Evolutionary conservation across 2,113 vertebrate species (phyloP), one percentile per base, ranked within the genome.

Genomic region (Podarcis raffonei): DNA sequence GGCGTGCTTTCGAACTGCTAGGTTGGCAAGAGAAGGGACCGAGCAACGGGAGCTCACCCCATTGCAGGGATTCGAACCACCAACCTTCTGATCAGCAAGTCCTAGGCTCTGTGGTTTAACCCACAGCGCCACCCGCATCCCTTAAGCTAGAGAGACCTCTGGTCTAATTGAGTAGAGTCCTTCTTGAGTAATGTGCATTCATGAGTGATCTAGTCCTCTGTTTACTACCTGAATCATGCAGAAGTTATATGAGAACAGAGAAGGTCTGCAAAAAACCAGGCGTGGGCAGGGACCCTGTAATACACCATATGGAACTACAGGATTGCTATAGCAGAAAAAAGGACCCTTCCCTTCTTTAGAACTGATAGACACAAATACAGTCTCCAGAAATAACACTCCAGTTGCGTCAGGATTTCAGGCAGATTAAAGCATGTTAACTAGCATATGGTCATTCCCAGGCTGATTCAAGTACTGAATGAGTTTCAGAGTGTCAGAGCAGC

Each of bases 401-500:
- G 13, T 16, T 3, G 57, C 23, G 2, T 77, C n/a, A 2, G 6
- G 23, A 90, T 23, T 22, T 80, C 32, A 62, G 42, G 15, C 5
- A 1, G 32, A 87, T 76, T 30, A 82, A 74, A 66, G 39, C 62
- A 68, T 65, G 30, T 48, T 68, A 86, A 48, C 1, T 3, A 35
- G 15, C 30, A n/a, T 57, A 15, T 0, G 4, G 91, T 48, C 18
- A 32, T 81, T 92, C 35, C 75, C 66, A 5, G 6, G 75, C 53
- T 59, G 65, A 30, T 53, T 75, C 69, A 69, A 39, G 18, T 0
- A 3, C 85, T 81, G 12, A 91, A 6, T 22, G 68, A 22, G 32
- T 85, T 83, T 66, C 57, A 48, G 37, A 69, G 57, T n/a, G 13
- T 18, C 83, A 89, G 81, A 20, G 78, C 30, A 89, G 80, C 62